Conservation (phyloP, 2,888 invertebrate genomes). For the Gandaritis pyraliata region DNA sequence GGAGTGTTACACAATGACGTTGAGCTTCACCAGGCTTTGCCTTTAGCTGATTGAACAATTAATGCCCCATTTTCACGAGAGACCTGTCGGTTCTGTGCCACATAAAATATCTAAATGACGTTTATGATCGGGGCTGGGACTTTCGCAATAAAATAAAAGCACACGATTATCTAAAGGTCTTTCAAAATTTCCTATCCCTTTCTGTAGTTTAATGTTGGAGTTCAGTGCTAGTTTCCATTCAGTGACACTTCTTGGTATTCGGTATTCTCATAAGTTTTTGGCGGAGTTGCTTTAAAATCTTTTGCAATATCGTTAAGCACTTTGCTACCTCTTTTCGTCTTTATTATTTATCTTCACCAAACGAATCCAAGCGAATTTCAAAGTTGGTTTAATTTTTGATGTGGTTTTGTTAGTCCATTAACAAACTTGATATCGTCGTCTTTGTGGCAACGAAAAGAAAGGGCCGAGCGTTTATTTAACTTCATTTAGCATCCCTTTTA, state of each 20-base stretch:
- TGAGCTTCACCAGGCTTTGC: constrained; percentile 40
- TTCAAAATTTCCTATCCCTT: constrained; percentile 11
- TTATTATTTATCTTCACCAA: constrained; percentile 34
- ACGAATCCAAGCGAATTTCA: constrained; percentile 26
- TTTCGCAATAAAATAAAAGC: constrained; percentile 35
- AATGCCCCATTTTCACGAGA: constrained; percentile 42
- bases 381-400: constrained; percentile 40
- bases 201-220: constrained; percentile 7
- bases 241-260: constrained; percentile 12
- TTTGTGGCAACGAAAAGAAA: constrained; percentile 28
- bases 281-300: constrained; percentile 21
- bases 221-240: constrained; percentile 16
- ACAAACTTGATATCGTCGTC: constrained; percentile 30
- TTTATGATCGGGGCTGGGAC: constrained; percentile 37
- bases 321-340: constrained; percentile 20
- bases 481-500: constrained; percentile 19
- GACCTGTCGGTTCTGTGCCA: constrained; percentile 35
- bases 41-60: constrained; percentile 43
- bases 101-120: constrained; percentile 42
- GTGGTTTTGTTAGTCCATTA: constrained; percentile 37
- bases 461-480: constrained; percentile 17
- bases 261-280: constrained; percentile 20
- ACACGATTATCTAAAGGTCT: constrained; percentile 15
- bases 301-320: constrained; percentile 21
- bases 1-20: too few species aligned